phyloP scores from a whole-genome alignment of 2,888 invertebrate genomes.

The Polyploca ridens region DNA sequence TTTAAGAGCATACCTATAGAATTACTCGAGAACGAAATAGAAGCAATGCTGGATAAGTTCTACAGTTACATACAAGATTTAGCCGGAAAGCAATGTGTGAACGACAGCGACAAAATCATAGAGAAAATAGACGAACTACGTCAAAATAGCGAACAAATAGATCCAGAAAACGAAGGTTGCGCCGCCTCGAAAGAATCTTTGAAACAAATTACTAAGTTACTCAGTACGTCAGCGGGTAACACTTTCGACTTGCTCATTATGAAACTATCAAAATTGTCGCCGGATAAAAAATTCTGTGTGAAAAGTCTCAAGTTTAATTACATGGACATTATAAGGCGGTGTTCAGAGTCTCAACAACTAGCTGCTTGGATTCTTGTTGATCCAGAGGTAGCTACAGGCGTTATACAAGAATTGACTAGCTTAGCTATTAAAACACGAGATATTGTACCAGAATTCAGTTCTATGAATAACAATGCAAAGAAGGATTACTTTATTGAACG shows the following conservation, averaged over 20 bases:
- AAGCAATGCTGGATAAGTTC: constrained; percentile 69
- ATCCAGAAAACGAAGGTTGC: constrained; percentile 52
- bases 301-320: constrained; percentile 72
- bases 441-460: constrained; percentile 54
- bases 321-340: constrained; percentile 65
- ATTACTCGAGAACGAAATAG: constrained; percentile 67
- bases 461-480: constrained; percentile 56
- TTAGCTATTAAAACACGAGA: constrained; percentile 57
- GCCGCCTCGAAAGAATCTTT: constrained; percentile 59
- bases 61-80: constrained; percentile 70
- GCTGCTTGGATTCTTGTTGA: constrained; percentile 64
- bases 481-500: constrained; percentile 65
- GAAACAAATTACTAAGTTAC: constrained; percentile 61
- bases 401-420: constrained; percentile 69
- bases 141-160: constrained; percentile 43
- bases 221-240: constrained; percentile 63
- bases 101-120: constrained; percentile 59
- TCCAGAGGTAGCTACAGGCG: constrained; percentile 65
- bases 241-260: constrained; percentile 71
- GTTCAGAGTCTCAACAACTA: constrained; percentile 66
- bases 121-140: constrained; percentile 65
- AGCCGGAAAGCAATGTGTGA: constrained; percentile 55
- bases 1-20: constrained; percentile 69
- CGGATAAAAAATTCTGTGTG: constrained; percentile 62
- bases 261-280: constrained; percentile 65